Evolutionary conservation across 2,888 invertebrate species (phyloP), one percentile per base, ranked within the genome.

Genomic region (Parasteatoda lunata): DNA sequence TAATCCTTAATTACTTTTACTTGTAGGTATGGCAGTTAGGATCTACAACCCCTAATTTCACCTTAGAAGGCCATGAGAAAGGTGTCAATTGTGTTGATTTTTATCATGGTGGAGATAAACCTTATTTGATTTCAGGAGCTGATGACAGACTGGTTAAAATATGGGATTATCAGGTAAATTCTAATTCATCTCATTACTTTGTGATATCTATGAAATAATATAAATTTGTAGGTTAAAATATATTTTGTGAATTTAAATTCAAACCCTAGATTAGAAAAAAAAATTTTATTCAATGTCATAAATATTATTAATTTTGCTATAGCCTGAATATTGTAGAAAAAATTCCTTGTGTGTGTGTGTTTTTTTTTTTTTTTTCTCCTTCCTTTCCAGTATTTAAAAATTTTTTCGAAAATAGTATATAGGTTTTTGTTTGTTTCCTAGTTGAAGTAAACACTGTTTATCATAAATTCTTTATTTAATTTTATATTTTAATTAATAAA

Each of bases 51-150:
- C 97, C 99, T 0, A 99, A 99, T 93, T 99, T 99, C 92, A 99
- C 99, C 0, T 93, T 99, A 51, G 99, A 99, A 91, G 99, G 94
- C 0, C 99, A 99, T 91, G 98, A 98, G 90, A 99, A 99, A 92
- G 99, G 99, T 49, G 98, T 99, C 0, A 99, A 99, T 92, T 99
- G 99, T 92, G 97, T 99, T 0, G 99, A 99, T 92, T 99, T 99
- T 91, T 99, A 99, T 92, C 97, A 98, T 91, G 99, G 98, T 7
- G 99, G 98, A 5, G 99, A 99, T 91, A 99, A 99, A 91, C 99
- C 99, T 0, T 99, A 99, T 92, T 93, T 99, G 78, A 99, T 98
- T 91, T 99, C 99, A 77, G 99, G 99, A 3, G 99, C 99, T 51
- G 99, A 99, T 92, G 99, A 99, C 92, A 95, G 97, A 79, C 94